These are phyloP conservation scores for Hippolais icterina DNA, from an alignment of 2,113 vertebrate genomes.

Conservation along the genomic window DNA sequence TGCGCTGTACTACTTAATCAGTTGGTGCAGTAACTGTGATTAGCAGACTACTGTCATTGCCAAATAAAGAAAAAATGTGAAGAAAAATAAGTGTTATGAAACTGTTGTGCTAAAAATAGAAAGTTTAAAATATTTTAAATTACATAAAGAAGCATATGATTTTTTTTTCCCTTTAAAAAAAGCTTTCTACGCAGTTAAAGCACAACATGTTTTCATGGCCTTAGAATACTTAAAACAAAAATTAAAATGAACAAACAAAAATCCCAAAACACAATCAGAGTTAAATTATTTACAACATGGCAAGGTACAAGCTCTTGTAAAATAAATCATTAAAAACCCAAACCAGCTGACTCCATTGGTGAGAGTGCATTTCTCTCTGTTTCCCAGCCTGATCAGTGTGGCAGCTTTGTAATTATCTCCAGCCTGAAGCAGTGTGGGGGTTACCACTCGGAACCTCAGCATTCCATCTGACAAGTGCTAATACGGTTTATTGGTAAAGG, in stretches of 20 bases:
- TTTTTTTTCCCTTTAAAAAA: not conserved
- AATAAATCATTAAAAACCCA: not conserved
- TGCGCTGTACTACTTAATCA: conserved; percentile 2
- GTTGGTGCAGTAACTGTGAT: conserved; percentile 18
- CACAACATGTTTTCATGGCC: conserved; percentile 40
- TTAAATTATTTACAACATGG: conserved; percentile 21
- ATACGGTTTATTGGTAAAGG: conserved; percentile 22
- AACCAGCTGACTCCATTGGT: not conserved
- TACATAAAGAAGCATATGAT: not conserved
- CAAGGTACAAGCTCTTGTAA: not conserved
- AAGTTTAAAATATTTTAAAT: conserved; percentile 1
- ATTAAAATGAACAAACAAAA: not conserved
- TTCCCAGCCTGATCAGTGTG: not conserved
- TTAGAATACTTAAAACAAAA: not conserved
- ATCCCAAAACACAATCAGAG: not conserved
- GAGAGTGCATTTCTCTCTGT: not conserved
- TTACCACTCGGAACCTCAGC: not conserved
- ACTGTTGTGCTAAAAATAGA: conserved; percentile 29
- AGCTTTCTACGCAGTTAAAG: not conserved
- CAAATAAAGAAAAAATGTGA: conserved; percentile 53
- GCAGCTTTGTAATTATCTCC: conserved; percentile 28
- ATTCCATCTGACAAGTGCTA: conserved; percentile 43
- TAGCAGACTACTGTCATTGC: conserved; percentile 43
- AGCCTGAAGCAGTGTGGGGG: conserved; percentile 28
- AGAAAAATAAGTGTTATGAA: conserved; percentile 40